A percentile compares a stretch with the other conserved stretches of the same genome.
These are phyloP conservation scores for Arion vulgaris DNA, from an alignment of 1,140 invertebrate genomes.

Conservation along the genomic window DNA sequence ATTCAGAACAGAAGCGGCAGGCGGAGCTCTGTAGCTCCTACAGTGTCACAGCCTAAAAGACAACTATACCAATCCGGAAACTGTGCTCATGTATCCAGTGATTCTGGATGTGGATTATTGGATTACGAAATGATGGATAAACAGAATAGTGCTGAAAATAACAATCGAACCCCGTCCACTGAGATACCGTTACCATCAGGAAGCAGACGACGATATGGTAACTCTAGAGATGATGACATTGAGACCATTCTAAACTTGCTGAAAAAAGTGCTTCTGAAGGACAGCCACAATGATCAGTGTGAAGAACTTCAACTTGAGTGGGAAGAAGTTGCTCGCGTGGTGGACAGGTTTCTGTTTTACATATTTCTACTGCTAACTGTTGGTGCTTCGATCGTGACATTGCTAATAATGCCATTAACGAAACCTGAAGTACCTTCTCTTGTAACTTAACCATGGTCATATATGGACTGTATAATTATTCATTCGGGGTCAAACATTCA, in stretches of 20 bases:
- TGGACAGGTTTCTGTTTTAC: slow-evolving; percentile 96
- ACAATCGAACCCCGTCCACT: not conserved
- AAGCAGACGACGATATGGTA: not conserved
- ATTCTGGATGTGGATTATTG: slow-evolving; percentile 60
- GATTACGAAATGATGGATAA: slow-evolving; percentile 53
- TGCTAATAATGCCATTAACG: slow-evolving; percentile 94
- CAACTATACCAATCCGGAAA: slow-evolving; percentile 35
- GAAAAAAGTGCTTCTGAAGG: slow-evolving; percentile 47
- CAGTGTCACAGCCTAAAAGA: not conserved
- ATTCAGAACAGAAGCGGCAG: slow-evolving; percentile 11
- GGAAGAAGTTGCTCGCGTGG: slow-evolving; percentile 99
- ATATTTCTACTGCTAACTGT: slow-evolving; percentile 97
- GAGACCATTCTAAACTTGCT: slow-evolving; percentile 50
- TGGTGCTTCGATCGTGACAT: slow-evolving; percentile 90
- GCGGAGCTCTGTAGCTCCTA: not conserved
- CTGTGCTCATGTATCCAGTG: slow-evolving; percentile 48
- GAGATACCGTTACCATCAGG: not conserved
- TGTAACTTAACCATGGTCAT: not conserved
- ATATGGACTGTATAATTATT: too few species aligned
- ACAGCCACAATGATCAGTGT: slow-evolving; percentile 45
- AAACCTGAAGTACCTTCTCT: slow-evolving; percentile 34
- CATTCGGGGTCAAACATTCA: too few species aligned
- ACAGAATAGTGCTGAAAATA: not conserved
- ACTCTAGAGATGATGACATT: slow-evolving; percentile 32
- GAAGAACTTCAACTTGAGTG: slow-evolving; percentile 76